Conservation (phyloP, 1,140 invertebrate species). For the Lethocerus indicus region DNA sequence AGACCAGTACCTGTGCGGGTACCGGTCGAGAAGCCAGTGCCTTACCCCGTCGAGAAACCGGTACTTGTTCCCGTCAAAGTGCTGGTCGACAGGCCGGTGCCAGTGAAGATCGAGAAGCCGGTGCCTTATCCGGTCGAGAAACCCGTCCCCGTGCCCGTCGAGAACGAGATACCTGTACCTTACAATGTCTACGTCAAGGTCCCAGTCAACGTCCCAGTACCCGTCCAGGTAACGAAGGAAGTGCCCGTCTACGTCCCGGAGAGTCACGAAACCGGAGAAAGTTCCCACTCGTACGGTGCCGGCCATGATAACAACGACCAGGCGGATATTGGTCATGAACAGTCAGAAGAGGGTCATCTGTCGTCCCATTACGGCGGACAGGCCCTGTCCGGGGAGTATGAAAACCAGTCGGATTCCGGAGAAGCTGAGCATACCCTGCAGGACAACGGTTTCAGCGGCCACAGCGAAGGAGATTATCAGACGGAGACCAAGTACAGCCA, state of each 20-base stretch:
- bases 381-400: too few relatives aligned
- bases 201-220: slow-evolving; percentile 55
- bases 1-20: slow-evolving; percentile 32
- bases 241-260: slow-evolving; percentile 24
- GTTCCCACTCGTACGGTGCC: too few relatives aligned
- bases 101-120: slow-evolving; percentile 36
- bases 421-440: too few relatives aligned
- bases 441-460: too few relatives aligned
- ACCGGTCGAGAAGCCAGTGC: slow-evolving; percentile 15
- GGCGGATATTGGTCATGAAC: too few relatives aligned
- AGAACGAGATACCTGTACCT: slow-evolving; percentile 45
- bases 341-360: too few relatives aligned
- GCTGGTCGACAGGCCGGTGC: slow-evolving; percentile 16
- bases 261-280: not conserved
- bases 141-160: slow-evolving; percentile 35
- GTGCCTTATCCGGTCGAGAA: slow-evolving; percentile 47
- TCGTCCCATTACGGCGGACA: too few relatives aligned
- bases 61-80: slow-evolving; percentile 46
- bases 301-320: too few relatives aligned
- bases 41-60: slow-evolving; percentile 44
- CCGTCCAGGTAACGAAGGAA: slow-evolving; percentile 47
- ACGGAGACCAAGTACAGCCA: too few relatives aligned
- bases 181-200: slow-evolving; percentile 54
- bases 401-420: too few relatives aligned
- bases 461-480: too few relatives aligned